A percentile compares a stretch with the other conserved stretches of the same genome.
phyloP scores from a whole-genome alignment of 2,797 vertebrate genomes.

The Morelia viridis region DNA sequence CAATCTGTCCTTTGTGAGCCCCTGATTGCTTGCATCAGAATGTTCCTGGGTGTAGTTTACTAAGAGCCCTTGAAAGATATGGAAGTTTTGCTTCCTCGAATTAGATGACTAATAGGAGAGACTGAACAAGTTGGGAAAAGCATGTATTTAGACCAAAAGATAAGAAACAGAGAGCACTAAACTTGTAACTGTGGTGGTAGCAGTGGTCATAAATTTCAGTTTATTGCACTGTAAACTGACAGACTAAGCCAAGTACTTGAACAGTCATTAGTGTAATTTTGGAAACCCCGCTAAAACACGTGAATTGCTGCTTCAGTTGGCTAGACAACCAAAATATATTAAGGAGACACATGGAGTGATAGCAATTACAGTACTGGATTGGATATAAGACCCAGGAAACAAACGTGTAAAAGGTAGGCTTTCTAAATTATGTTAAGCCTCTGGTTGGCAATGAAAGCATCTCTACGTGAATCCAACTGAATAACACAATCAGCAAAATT shows the following conservation, averaged over 20 bases:
- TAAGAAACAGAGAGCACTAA: neutral
- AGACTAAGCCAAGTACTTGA: neutral
- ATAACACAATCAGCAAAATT: neutral
- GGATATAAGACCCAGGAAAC: neutral
- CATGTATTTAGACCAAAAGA: constrained; percentile 10
- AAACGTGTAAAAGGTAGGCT: constrained; percentile 11
- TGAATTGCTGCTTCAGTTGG: neutral
- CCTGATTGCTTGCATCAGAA: neutral
- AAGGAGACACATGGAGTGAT: too few species aligned
- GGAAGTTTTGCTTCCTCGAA: neutral
- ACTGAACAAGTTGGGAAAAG: neutral
- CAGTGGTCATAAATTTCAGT: neutral
- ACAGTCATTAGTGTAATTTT: neutral
- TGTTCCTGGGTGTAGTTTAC: neutral
- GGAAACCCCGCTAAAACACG: neutral
- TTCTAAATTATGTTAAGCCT: accelerated
- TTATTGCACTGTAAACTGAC: neutral
- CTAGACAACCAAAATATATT: neutral
- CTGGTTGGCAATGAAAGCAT: accelerated
- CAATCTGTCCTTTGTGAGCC: neutral
- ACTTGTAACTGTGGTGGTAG: neutral
- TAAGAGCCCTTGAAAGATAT: neutral
- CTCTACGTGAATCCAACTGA: neutral
- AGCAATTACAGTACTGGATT: neutral
- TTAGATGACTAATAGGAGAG: constrained; percentile 2